Conservation (phyloP, 2,888 invertebrate species). For the Nezara viridula region DNA sequence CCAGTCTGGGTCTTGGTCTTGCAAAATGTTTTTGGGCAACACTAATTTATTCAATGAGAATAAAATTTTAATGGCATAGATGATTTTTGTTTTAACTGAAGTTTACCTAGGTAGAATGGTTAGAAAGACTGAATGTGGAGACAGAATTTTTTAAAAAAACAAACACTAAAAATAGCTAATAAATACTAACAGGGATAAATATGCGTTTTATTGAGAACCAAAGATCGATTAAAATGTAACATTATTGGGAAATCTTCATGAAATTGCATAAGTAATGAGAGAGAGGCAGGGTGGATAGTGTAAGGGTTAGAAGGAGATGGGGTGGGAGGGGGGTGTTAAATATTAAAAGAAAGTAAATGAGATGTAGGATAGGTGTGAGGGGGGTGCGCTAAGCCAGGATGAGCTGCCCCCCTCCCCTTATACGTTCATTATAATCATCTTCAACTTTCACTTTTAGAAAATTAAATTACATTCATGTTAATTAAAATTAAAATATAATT, state of each 20-base stretch:
- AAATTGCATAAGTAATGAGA: not conserved
- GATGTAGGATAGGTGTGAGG: conserved; percentile 14
- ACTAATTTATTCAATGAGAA: no score
- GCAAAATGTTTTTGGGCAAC: no score
- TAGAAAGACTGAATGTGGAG: no score
- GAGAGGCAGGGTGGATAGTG: not conserved
- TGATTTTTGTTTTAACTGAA: no score
- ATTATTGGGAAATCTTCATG: not conserved
- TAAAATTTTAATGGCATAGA: no score
- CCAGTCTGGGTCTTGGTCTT: no score
- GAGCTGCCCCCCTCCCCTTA: not conserved
- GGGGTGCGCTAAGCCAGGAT: not conserved
- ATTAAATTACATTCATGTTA: not conserved
- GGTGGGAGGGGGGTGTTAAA: not conserved
- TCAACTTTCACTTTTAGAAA: not conserved
- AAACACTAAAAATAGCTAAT: no score
- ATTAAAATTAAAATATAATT: not conserved
- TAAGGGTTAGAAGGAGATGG: not conserved
- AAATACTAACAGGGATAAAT: no score
- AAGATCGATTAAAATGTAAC: no score
- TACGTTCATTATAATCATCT: not conserved
- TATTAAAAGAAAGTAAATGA: conserved; percentile 19
- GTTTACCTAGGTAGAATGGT: no score
- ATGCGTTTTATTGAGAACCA: no score
- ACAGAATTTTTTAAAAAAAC: no score